Base-by-base conservation (phyloP, 2,113 vertebrate species). In the Todiramphus chloris region DNA sequence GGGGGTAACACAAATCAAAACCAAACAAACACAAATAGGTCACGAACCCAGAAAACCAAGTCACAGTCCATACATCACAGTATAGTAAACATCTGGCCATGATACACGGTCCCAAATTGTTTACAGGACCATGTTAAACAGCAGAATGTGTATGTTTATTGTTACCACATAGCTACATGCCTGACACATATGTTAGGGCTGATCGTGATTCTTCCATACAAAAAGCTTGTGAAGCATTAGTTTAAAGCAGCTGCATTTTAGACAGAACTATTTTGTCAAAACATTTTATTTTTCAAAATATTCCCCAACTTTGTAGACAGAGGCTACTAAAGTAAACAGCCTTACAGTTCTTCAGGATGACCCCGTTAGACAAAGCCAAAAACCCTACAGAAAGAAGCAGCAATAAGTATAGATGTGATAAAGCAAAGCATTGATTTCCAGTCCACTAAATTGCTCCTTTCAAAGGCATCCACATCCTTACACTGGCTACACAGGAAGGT, bases 401-500 rank as follows among this genome's bases (percentile, higher is more conserved):
- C 6, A 2, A 3, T 31, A 64, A 64, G 11, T 69, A 28, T 48
- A 84, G 87, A 73, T 33, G 31, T 11, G 11, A 64, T 69, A 73
- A 59, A 60, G 55, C 9, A 73, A 87, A 89, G 48, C 20, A 44
- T 17, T 68, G 59, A 64, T 69, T 88, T 73, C 50, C n/a, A 88
- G 53, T 50, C 31, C 24, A 35, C 13, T 44, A 41, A 69, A 41
- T 5, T 69, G n/a, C 18, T 78, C 13, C 28, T 69, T 93, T 90
- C 75, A 85, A 73, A 85, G 39, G 48, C 39, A 78, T 35, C 24
- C 33, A 66, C 24, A 28, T 82, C 35, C 60, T 64, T 50, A 21
- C 16, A 41, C 2, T 23, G 15, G 21, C 59, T 64, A 59, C 43
- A 27, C 0, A 0, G 35, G 20, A 37, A 44, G 6, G 63, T 64